Percentiles rank a stretch among this genome's conserved stretches.
These are phyloP conservation scores for Chymomyza costata DNA, from an alignment of 1,140 invertebrate genomes.

Conservation along the genomic window DNA sequence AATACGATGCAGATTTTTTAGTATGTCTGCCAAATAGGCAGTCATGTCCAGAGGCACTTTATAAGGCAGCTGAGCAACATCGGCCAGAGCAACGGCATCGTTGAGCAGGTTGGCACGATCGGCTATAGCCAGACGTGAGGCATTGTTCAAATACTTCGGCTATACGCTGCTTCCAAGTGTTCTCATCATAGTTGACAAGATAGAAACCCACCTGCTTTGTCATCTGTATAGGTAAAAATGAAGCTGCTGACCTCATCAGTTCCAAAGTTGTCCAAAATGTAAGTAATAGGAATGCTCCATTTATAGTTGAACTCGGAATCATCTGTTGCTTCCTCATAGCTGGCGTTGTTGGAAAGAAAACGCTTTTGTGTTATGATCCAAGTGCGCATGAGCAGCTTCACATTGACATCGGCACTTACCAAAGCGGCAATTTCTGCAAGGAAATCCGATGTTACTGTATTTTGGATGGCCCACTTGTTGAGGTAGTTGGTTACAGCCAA, in stretches of 20 bases:
- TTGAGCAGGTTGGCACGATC: constrained; percentile 90
- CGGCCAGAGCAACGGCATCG: constrained; percentile 89
- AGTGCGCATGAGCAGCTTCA: constrained; percentile 88
- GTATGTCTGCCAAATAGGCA: constrained; percentile 79
- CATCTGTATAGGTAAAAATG: constrained; percentile 58
- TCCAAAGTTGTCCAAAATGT: constrained; percentile 77
- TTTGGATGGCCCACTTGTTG: constrained; percentile 81
- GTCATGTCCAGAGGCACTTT: constrained; percentile 81
- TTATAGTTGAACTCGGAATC: constrained; percentile 80
- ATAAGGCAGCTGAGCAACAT: constrained; percentile 81
- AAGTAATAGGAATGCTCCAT: constrained; percentile 90
- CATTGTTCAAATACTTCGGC: constrained; percentile 75
- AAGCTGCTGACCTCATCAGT: constrained; percentile 32
- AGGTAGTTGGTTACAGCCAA: constrained; percentile 86
- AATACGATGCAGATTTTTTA: constrained; percentile 77
- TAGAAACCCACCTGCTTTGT: constrained; percentile 87
- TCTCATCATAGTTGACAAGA: constrained; percentile 86
- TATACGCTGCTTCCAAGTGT: constrained; percentile 82
- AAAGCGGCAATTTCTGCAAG: constrained; percentile 79
- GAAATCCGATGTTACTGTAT: constrained; percentile 88
- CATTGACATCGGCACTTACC: constrained; percentile 75
- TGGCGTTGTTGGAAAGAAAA: constrained; percentile 82
- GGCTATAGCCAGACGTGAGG: constrained; percentile 78
- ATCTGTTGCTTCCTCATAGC: constrained; percentile 73
- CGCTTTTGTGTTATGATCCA: constrained; percentile 87